Conservation (phyloP, 2,113 vertebrate genomes). For the Pan paniscus region DNA sequence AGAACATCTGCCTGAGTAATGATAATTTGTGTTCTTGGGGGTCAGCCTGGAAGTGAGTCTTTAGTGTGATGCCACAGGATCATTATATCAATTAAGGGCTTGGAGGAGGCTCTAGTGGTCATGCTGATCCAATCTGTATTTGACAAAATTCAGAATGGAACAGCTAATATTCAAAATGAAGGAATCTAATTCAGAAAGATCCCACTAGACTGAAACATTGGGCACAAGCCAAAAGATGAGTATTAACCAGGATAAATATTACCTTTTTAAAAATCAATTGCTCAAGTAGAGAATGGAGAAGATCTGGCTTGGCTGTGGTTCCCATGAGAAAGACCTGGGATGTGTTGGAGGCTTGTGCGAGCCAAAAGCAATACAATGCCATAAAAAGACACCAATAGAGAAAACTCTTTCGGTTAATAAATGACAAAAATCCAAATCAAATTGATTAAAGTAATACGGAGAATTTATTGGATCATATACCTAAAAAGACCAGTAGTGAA, state of each 20-base stretch:
- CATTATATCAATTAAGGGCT: background rate
- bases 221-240: constrained; percentile 10
- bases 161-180: constrained; percentile 30
- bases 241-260: constrained; percentile 26
- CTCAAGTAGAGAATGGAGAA: background rate
- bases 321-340: background rate
- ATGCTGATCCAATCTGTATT: background rate
- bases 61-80: background rate
- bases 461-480: background rate
- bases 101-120: background rate
- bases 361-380: background rate
- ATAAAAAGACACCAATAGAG: background rate
- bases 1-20: background rate
- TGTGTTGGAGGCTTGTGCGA: background rate
- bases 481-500: background rate
- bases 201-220: constrained; percentile 10
- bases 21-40: background rate
- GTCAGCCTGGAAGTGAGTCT: background rate
- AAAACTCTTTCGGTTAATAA: background rate
- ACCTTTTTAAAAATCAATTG: background rate
- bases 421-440: background rate
- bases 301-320: background rate
- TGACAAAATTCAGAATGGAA: constrained; percentile 25
- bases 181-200: constrained; percentile 42
- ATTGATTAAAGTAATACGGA: background rate